phyloP scores from a whole-genome alignment of 2,113 vertebrate genomes.

The Paradoxurus hermaphroditus region DNA sequence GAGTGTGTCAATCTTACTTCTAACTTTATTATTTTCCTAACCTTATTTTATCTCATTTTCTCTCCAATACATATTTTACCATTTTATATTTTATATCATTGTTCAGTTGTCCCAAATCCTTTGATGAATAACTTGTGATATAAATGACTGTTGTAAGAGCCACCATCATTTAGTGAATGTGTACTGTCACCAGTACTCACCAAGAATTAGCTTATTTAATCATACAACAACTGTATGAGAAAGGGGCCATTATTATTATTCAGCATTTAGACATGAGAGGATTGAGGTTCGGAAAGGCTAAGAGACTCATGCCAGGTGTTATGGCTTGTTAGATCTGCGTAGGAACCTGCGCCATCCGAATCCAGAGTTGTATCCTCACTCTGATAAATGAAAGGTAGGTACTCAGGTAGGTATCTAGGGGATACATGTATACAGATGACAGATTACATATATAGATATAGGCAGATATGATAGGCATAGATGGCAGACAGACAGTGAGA shows the following conservation, averaged over 20 bases:
- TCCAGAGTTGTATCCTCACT: background rate
- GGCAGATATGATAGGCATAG: background rate
- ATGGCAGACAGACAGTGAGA: background rate
- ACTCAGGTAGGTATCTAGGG: background rate
- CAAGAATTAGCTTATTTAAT: background rate
- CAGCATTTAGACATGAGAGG: background rate
- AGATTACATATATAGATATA: conserved; percentile 8
- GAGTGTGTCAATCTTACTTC: background rate
- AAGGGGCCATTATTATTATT: background rate
- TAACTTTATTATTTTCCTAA: conserved; percentile 35
- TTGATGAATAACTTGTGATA: background rate
- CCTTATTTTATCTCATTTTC: conserved; percentile 45
- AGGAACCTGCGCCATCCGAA: background rate
- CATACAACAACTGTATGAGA: background rate
- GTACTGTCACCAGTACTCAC: background rate
- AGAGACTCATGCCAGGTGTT: background rate
- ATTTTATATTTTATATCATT: conserved; percentile 43
- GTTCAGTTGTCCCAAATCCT: conserved; percentile 39
- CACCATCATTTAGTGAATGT: background rate
- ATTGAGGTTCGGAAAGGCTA: background rate
- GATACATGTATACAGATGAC: background rate
- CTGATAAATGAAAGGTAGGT: background rate
- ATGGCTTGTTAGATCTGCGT: background rate
- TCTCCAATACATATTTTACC: conserved; percentile 44
- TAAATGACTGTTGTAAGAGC: conserved; percentile 16